phyloP scores from a whole-genome alignment of 1,140 invertebrate genomes.

The Drosophila carrolli region DNA sequence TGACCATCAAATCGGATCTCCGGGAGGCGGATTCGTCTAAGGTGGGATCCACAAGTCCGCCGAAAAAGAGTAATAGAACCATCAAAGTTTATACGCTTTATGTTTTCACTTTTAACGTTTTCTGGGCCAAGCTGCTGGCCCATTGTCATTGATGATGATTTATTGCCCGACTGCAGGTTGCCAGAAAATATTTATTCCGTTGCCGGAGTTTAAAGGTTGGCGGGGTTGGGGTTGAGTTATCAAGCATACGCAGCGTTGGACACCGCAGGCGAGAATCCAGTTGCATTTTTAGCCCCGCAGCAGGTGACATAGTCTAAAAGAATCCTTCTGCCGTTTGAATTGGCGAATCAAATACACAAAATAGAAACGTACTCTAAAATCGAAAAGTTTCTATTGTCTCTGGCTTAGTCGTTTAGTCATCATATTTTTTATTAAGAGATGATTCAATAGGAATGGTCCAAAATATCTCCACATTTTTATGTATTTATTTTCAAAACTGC shows the following conservation, averaged over 20 bases:
- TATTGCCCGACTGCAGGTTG: constrained; percentile 36
- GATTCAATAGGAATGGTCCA: too few relatives aligned
- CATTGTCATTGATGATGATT: constrained; percentile 51
- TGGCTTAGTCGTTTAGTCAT: too few relatives aligned
- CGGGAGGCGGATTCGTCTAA: not conserved
- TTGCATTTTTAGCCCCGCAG: constrained; percentile 13
- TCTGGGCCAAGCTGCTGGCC: not conserved
- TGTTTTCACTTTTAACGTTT: constrained; percentile 41
- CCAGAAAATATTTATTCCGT: constrained; percentile 35
- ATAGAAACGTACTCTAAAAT: not conserved
- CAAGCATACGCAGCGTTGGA: constrained; percentile 32
- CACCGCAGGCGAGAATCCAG: not conserved
- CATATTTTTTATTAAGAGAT: too few relatives aligned
- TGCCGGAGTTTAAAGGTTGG: not conserved
- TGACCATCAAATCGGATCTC: constrained; percentile 15
- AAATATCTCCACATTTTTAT: too few relatives aligned
- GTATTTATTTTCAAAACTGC: not conserved
- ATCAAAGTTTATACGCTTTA: constrained; percentile 40
- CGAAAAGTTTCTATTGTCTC: too few relatives aligned
- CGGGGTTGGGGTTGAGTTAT: constrained; percentile 4
- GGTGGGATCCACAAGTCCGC: constrained; percentile 2
- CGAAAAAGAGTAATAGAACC: constrained; percentile 29
- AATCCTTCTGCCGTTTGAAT: not conserved
- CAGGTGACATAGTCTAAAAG: not conserved
- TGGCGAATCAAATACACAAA: not conserved